Conservation (phyloP, 23 tunicate genomes). For the Diplosoma virens region DNA sequence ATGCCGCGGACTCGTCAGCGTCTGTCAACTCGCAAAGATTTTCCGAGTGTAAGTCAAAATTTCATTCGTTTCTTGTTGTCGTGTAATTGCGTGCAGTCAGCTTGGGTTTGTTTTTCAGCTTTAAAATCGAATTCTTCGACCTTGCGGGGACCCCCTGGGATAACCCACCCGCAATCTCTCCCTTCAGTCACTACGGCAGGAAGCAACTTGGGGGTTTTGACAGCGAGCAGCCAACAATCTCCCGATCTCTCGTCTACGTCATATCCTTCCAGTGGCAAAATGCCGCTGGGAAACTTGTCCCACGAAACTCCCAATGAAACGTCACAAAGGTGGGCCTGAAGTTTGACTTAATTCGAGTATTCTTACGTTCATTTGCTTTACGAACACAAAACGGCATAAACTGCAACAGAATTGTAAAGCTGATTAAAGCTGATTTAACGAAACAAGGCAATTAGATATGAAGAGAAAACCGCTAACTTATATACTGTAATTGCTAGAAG, state of each 20-base stretch:
- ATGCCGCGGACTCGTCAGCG: neutral
- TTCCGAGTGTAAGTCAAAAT: neutral
- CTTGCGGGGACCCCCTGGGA: constrained; percentile 60
- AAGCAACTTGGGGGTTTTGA: neutral
- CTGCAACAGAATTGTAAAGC: neutral
- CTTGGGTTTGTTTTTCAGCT: constrained; percentile 22
- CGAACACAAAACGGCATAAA: too few species aligned
- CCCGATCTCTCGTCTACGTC: constrained; percentile 42
- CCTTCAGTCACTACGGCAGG: constrained; percentile 33
- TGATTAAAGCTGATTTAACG: too few species aligned
- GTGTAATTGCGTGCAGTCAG: neutral
- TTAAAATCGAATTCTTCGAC: constrained; percentile 26
- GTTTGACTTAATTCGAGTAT: neutral
- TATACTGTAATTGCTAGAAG: too few species aligned
- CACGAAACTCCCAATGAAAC: constrained; percentile 30
- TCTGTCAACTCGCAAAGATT: neutral
- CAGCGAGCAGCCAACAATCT: constrained; percentile 11
- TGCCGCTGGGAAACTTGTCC: constrained; percentile 21
- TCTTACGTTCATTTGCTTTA: too few species aligned
- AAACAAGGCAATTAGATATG: too few species aligned
- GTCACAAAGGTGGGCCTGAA: constrained; percentile 9
- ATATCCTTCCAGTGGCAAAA: constrained; percentile 29
- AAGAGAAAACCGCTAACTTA: too few species aligned
- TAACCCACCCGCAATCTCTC: constrained; percentile 45
- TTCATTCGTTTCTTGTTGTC: neutral